These are phyloP conservation scores for Andrena trimmerana DNA, from an alignment of 2,888 invertebrate genomes.

Conservation along the genomic window DNA sequence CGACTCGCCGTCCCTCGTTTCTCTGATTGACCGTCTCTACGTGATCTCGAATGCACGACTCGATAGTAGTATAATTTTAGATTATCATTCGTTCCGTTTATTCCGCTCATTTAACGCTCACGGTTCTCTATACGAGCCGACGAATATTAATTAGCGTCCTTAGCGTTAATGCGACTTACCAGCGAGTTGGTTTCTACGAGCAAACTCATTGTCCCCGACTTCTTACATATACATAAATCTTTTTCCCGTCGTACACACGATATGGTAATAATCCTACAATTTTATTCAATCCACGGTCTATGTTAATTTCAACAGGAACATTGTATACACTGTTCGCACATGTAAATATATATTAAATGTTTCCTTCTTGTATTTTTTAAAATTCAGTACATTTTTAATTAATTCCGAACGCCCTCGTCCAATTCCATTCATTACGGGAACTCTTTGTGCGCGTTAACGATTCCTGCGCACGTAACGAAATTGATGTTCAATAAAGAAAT, in stretches of 20 bases:
- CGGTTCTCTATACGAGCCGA: conserved; percentile 16
- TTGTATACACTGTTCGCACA: conserved; percentile 68
- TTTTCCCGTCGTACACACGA: conserved; percentile 35
- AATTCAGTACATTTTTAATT: conserved; percentile 13
- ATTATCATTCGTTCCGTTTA: background rate
- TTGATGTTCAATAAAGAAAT: background rate
- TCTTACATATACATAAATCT: conserved; percentile 31
- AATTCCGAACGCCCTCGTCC: background rate
- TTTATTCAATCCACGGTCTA: conserved; percentile 46
- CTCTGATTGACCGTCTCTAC: background rate
- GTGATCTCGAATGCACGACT: background rate
- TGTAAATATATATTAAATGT: conserved; percentile 75
- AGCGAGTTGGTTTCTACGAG: conserved; percentile 23
- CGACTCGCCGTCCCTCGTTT: background rate
- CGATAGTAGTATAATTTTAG: background rate
- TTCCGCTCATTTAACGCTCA: background rate
- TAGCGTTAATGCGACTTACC: background rate
- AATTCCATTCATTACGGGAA: background rate
- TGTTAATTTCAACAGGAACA: conserved; percentile 55
- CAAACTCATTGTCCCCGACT: conserved; percentile 62
- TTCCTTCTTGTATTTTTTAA: conserved; percentile 77
- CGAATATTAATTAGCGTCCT: conserved; percentile 7
- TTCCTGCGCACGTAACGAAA: background rate
- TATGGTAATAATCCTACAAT: conserved; percentile 23
- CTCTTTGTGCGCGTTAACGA: background rate